Evolutionary conservation across 2,113 vertebrate genomes (phyloP).

Genomic region (Ranitomeya imitator): DNA sequence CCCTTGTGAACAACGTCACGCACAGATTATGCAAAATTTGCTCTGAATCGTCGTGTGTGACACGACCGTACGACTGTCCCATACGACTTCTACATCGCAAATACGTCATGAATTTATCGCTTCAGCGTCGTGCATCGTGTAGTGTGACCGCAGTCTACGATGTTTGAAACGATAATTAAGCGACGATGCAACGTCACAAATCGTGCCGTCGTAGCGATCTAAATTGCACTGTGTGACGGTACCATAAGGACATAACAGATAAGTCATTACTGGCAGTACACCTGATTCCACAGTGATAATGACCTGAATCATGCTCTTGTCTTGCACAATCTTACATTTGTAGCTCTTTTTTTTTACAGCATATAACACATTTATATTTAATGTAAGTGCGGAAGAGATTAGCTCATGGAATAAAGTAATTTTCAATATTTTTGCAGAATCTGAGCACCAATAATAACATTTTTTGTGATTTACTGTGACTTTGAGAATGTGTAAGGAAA

Average conservation of each 20-base stretch:
- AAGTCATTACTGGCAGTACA: not conserved
- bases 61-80: too few relatives aligned
- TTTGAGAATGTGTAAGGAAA: not conserved
- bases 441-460: conserved; percentile 38
- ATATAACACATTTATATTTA: not conserved
- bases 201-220: too few relatives aligned
- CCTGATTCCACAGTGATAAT: not conserved
- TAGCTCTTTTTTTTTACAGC: conserved; percentile 13
- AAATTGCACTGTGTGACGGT: too few relatives aligned
- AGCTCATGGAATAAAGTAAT: conserved; percentile 15
- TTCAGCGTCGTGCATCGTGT: too few relatives aligned
- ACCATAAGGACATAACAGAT: not conserved
- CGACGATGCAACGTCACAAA: too few relatives aligned
- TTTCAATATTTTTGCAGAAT: conserved; percentile 32
- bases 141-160: too few relatives aligned
- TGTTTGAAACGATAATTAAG: too few relatives aligned
- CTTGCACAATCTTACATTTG: not conserved
- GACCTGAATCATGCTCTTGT: rapidly evolving
- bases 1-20: too few relatives aligned
- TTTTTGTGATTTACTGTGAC: conserved; percentile 42
- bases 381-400: conserved; percentile 29
- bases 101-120: too few relatives aligned
- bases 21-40: too few relatives aligned
- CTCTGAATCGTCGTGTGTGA: too few relatives aligned
- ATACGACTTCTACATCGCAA: too few relatives aligned